Evolutionary conservation across 2,888 invertebrate genomes (phyloP).

Genomic region (Synergus gifuensis): DNA sequence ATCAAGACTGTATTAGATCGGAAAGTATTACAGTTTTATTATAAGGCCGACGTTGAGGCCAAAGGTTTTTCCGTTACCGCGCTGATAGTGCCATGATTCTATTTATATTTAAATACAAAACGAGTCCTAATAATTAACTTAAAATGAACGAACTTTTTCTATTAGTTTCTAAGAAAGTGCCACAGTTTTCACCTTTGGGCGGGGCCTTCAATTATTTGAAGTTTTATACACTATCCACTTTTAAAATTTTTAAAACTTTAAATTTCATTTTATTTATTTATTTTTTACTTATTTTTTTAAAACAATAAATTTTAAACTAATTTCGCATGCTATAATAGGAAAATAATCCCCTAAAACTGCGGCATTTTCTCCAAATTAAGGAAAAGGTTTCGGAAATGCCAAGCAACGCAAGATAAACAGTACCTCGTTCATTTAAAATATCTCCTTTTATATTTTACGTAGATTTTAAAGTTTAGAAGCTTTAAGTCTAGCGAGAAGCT

Average conservation of each 20-base stretch:
- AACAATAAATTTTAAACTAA: no score
- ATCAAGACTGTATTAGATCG: conserved; percentile 73
- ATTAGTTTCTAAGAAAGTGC: not conserved
- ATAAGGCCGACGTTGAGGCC: conserved; percentile 59
- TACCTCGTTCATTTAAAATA: not conserved
- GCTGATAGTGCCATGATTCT: conserved; percentile 54
- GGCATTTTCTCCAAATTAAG: not conserved
- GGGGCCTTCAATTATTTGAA: conserved; percentile 2
- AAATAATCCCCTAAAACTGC: not conserved
- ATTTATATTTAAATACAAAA: conserved; percentile 39
- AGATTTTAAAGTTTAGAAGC: conserved; percentile 6
- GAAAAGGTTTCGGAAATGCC: not conserved
- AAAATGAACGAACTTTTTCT: not conserved
- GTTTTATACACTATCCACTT: no score
- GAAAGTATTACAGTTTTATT: conserved; percentile 69
- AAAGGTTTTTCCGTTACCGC: conserved; percentile 56
- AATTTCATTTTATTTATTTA: not conserved
- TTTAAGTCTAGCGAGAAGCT: not conserved
- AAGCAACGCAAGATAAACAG: not conserved
- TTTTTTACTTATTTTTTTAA: no score
- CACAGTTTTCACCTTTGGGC: not conserved
- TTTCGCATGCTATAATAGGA: no score
- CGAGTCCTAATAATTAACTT: not conserved
- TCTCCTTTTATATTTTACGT: conserved; percentile 3
- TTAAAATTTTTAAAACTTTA: not conserved